Base-by-base conservation (phyloP, 2,113 vertebrate genomes). In the Gallinago undulata region DNA sequence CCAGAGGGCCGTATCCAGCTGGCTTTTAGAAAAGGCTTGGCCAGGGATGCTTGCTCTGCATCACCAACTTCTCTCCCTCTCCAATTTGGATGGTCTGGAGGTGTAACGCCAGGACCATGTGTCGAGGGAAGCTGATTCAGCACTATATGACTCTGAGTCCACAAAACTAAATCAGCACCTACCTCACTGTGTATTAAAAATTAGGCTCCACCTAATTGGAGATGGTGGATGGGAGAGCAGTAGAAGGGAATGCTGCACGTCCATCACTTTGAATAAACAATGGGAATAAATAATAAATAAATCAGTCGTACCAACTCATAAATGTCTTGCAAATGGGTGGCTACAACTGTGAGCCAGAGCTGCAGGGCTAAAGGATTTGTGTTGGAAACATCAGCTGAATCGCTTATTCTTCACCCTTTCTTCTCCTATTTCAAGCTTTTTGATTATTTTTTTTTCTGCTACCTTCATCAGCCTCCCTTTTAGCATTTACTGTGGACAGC, bases 111-210 rank as follows among this genome's bases (percentile, higher is more conserved):
- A 47, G 39, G 25, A 6, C 51, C 33, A 1, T 0, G 6, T 21
- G 2, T 7, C 0, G 2, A 48, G 9, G 4, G 11, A 11, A 4
- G 8, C 1, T 31, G 4, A 27, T n/a, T 72, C 2, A 0, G 28
- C 2, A 2, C 39, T 35, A 10, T 7, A 0, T 2, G 25, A 45
- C 9, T 21, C 21, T 27, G 21, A 75, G 6, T 39, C 53, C 8
- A 7, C 39, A 33, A 47, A 41, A 4, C 3, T 24, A n/a, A 37
- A 75, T 9, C 9, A 37, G 33, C 37, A 13, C 66, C 22, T 19
- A 11, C 30, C 3, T 74, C 22, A 1, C 14, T 27, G 33, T 9
- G 0, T 19, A 0, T 1, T 48, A 16, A 7, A 67, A n/a, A 3
- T 3, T 51, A 63, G 51, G 12, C 59, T 55, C 59, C 33, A 5